Percentiles rank a stretch among this genome's conserved stretches.
These are phyloP conservation scores for Sebastes itinus DNA, from an alignment of 2,797 vertebrate species.

Conservation along the genomic window DNA sequence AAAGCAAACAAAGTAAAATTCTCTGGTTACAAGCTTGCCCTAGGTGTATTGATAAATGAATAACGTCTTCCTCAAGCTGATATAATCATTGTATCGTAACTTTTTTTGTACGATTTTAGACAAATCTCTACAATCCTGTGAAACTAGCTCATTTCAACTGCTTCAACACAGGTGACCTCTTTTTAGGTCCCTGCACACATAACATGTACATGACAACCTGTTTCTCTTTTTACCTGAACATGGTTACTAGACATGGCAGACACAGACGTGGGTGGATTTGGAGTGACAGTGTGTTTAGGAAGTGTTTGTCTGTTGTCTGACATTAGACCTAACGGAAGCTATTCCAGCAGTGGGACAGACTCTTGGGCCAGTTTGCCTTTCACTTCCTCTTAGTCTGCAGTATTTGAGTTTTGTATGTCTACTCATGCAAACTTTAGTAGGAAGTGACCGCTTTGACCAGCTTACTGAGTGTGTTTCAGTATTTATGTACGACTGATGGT, in stretches of 20 bases:
- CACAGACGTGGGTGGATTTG: not conserved
- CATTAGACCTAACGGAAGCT: constrained; percentile 23
- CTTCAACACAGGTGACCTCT: not conserved
- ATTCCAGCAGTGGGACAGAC: not conserved
- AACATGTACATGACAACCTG: not conserved
- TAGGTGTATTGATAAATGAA: not conserved
- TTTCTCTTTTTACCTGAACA: not conserved
- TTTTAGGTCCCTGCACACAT: not conserved
- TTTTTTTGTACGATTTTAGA: not conserved
- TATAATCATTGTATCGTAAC: not conserved
- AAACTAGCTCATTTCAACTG: not conserved
- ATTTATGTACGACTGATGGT: not conserved
- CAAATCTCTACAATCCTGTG: not conserved
- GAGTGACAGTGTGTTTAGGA: constrained; percentile 27
- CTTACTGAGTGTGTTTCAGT: not conserved
- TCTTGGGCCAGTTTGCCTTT: constrained; percentile 18
- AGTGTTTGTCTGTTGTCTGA: constrained; percentile 44
- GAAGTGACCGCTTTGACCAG: not conserved
- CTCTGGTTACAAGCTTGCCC: not conserved
- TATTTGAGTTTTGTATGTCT: not conserved
- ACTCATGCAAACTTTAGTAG: not conserved
- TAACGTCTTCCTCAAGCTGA: not conserved
- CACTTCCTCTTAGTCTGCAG: constrained; percentile 46
- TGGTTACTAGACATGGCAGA: not conserved
- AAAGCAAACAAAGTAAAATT: not conserved